These are phyloP conservation scores for Leucoraja erinaceus DNA, from an alignment of 2,113 vertebrate species.

Conservation along the genomic window DNA sequence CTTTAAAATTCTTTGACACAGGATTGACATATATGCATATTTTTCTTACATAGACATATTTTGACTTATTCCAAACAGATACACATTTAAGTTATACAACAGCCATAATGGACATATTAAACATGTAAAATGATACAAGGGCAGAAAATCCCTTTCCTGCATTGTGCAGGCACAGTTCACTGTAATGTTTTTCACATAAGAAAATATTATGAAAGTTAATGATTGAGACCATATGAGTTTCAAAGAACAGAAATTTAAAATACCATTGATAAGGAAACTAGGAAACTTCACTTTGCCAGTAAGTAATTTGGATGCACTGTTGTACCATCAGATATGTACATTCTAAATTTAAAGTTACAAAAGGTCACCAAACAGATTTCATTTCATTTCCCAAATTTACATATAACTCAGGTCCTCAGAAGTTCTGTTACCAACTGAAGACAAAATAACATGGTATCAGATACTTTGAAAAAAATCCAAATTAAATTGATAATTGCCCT, in stretches of 20 bases:
- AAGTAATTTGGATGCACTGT: constrained; percentile 8
- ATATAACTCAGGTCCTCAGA: constrained; percentile 9
- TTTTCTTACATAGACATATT: constrained; percentile 14
- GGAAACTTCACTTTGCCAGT: constrained; percentile 40
- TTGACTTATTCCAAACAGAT: constrained; percentile 36
- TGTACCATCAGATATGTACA: constrained; percentile 19
- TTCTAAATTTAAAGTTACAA: constrained; percentile 23
- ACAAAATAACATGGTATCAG: constrained; percentile 33
- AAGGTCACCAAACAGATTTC: constrained; percentile 29
- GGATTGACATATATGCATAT: neutral
- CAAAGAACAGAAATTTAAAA: constrained; percentile 57
- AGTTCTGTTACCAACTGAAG: constrained; percentile 15
- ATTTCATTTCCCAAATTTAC: constrained; percentile 14
- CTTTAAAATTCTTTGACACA: neutral
- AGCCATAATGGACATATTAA: constrained; percentile 33
- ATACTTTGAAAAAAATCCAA: neutral
- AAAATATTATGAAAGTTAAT: constrained; percentile 41
- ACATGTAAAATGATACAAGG: constrained; percentile 34
- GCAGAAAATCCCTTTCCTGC: neutral
- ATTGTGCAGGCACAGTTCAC: constrained; percentile 4
- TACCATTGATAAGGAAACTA: constrained; percentile 59
- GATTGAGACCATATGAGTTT: constrained; percentile 64
- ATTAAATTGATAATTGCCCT: neutral
- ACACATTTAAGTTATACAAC: constrained; percentile 1
- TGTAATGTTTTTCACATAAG: constrained; percentile 20